phyloP scores from a whole-genome alignment of 2,888 invertebrate species.

The Nomada ruficornis region DNA sequence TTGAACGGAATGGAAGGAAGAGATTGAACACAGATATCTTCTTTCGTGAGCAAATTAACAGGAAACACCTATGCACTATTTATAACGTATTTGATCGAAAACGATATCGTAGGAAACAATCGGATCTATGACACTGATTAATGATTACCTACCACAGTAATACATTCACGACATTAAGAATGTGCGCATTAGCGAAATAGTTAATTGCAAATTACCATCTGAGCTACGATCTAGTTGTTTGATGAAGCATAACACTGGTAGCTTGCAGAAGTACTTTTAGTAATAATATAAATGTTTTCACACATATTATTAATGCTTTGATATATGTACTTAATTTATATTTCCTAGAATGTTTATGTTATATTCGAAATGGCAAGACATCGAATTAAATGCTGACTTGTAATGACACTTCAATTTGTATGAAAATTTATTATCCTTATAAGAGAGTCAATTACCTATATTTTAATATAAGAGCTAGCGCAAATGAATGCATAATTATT shows the following conservation, averaged over 20 bases:
- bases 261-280: neutral
- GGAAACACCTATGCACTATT: neutral
- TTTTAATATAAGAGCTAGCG: neutral
- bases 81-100: neutral
- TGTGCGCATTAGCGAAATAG: constrained; percentile 3
- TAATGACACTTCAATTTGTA: neutral
- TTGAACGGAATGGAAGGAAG: neutral
- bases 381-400: neutral
- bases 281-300: neutral
- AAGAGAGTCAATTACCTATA: constrained; percentile 7
- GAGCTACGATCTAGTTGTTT: constrained; percentile 28
- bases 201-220: constrained; percentile 17
- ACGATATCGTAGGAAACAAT: constrained; percentile 17
- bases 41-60: neutral
- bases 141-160: constrained; percentile 6
- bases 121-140: constrained; percentile 2
- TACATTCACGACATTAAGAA: constrained; percentile 24
- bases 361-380: neutral
- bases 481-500: constrained; percentile 3
- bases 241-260: constrained; percentile 20
- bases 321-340: neutral
- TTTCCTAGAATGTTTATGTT: neutral
- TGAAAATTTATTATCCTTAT: constrained; percentile 1
- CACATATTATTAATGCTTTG: too few species aligned
- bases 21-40: neutral